Evolutionary conservation across 37 sponge, comb jelly and placozoan genomes (phyloP), one percentile per base, ranked within the genome.

Genomic region (Beroe ovata): DNA sequence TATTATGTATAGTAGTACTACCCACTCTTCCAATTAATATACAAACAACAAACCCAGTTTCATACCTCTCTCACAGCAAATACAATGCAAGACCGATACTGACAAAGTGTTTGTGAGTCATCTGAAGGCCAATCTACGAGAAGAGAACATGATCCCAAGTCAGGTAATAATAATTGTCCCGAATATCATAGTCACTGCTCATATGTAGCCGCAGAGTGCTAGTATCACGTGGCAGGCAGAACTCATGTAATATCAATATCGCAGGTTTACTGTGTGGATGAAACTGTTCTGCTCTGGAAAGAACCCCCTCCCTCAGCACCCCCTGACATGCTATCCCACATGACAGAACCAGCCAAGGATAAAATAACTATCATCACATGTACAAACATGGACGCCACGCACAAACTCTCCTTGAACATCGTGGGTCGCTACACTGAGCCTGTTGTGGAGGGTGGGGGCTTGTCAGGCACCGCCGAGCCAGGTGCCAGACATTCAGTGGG

Each of bases 391-490:
- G 54, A 39, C 54, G 84, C n/a, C 18, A 77, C 84, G 23, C 84
- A 77, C 84, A 77, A 77, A 25, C 84, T 77, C 84, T 77, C 84
- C 19, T 54, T 77, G 2, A 77, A 77, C 33, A 77, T 77, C 42
- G 38, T 77, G 28, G 84, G 84, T 0, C n/a, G 84, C 1, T 77
- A 77, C 38, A 30, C 35, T 1, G 84, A 77, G 25, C 84, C 84
- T 47, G 54, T 47, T 6, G 54, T 47, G 54, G 54, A 47, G 11
- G 54, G 54, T 16, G 54, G 54, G 11, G 54, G 54, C 6, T 11
- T 47, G 11, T 11, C 6, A 16, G 54, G 54, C 54, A 11, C 11
- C 54, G 54, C 11, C 11, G 54, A 11, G 11, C 54, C 54, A 16
- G 11, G 54, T 11, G 11, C 54, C 54, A 47, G 54, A 47, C 54